These are phyloP conservation scores for Cinclus cinclus DNA, from an alignment of 2,113 vertebrate genomes.

Conservation along the genomic window DNA sequence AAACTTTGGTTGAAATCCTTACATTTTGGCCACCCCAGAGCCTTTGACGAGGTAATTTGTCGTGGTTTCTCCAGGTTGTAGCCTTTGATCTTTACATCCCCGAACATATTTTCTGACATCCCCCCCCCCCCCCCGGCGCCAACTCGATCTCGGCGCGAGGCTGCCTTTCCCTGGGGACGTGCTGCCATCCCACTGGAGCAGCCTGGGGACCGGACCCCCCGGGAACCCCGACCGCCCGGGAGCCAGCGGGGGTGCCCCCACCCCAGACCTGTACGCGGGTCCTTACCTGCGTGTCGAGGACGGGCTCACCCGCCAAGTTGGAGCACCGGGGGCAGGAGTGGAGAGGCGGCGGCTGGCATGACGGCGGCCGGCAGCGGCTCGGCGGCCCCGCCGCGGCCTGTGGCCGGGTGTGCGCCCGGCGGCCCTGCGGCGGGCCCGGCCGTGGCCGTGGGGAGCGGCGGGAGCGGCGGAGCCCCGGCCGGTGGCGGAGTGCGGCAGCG, in stretches of 20 bases:
- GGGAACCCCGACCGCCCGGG: neutral
- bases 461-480: no score
- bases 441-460: no score
- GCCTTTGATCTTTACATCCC: neutral
- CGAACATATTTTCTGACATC: neutral
- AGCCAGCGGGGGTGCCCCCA: neutral
- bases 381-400: neutral
- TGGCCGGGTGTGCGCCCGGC: neutral
- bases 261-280: neutral
- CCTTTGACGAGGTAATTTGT: neutral
- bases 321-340: neutral
- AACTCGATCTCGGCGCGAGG: neutral
- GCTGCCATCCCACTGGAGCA: neutral
- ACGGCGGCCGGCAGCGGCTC: neutral
- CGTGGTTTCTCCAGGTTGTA: neutral
- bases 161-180: neutral
- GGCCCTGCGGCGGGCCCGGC: no score
- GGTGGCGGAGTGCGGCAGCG: no score
- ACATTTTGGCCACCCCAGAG: neutral
- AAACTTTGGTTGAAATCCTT: slow-evolving; percentile 37
- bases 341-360: neutral
- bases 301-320: slow-evolving; percentile 40
- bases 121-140: no score
- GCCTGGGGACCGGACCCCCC: neutral
- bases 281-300: slow-evolving; percentile 30